These are phyloP conservation scores for Pissodes strobi DNA, from an alignment of 1,140 invertebrate species.

Conservation along the genomic window DNA sequence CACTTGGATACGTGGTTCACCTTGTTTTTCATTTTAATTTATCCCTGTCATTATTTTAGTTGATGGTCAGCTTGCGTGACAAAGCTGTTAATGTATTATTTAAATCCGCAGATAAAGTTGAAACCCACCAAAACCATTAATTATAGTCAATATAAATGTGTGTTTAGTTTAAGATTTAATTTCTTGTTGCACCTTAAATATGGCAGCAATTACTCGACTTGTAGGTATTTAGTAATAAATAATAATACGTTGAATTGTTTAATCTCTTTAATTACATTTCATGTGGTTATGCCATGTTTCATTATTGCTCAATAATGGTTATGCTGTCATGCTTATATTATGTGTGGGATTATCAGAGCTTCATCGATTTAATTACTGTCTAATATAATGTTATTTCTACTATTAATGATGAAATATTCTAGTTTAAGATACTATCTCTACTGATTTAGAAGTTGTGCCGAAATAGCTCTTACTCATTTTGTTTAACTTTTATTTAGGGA, in stretches of 20 bases:
- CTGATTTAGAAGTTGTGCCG: no score
- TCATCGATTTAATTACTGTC: no score
- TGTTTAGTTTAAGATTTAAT: conserved; percentile 17
- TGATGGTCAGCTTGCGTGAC: conserved; percentile 23
- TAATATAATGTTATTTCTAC: no score
- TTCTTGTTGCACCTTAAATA: conserved; percentile 12
- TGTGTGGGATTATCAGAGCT: no score
- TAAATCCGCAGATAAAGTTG: conserved; percentile 6
- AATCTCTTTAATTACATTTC: no score
- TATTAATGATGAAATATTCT: no score
- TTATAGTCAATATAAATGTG: conserved; percentile 6
- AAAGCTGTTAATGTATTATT: conserved; percentile 22
- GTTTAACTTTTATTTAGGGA: no score
- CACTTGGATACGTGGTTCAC: neutral
- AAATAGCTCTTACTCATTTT: no score
- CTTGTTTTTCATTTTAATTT: conserved; percentile 7
- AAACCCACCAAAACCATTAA: conserved; percentile 12
- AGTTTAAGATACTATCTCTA: no score
- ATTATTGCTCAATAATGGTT: no score
- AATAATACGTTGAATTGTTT: neutral
- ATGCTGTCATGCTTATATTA: no score
- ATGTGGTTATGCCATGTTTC: no score
- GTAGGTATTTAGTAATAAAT: conserved; percentile 1
- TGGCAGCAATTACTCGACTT: conserved; percentile 3
- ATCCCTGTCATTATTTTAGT: neutral